These are phyloP conservation scores for Esox masquinongy DNA, from an alignment of 2,797 vertebrate species.

Conservation along the genomic window DNA sequence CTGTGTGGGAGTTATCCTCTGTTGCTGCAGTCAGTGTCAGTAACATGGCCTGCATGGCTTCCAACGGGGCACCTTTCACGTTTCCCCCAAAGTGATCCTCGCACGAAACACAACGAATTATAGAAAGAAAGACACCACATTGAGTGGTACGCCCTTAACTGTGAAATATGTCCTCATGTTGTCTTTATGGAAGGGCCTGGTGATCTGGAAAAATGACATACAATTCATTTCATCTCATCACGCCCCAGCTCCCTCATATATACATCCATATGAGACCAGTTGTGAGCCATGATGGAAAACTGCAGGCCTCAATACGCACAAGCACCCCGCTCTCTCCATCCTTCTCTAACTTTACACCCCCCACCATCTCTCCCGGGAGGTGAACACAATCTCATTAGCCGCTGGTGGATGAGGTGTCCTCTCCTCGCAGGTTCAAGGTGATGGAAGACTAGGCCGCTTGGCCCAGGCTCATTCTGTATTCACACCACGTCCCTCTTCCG, in stretches of 20 bases:
- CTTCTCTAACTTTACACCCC: conserved; percentile 51
- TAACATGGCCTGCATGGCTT: conserved; percentile 52
- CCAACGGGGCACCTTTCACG: conserved; percentile 60
- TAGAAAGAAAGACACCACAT: conserved; percentile 67
- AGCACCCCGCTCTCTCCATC: conserved; percentile 31
- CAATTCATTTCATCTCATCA: conserved; percentile 90
- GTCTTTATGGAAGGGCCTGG: conserved; percentile 65
- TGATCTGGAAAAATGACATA: conserved; percentile 85
- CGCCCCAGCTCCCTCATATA: conserved; percentile 81
- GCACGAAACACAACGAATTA: conserved; percentile 67
- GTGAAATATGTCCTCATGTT: conserved; percentile 80
- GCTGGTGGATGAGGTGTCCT: conserved; percentile 93
- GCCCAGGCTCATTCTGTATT: conserved; percentile 93
- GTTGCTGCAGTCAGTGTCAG: conserved; percentile 59
- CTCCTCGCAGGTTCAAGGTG: conserved; percentile 98
- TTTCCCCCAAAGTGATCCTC: conserved; percentile 50
- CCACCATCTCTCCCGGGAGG: conserved; percentile 82
- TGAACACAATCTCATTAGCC: conserved; percentile 97
- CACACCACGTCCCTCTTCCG: conserved; percentile 83
- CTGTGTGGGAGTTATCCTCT: conserved; percentile 38
- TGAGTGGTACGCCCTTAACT: conserved; percentile 79
- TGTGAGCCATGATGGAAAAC: conserved; percentile 60
- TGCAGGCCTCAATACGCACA: conserved; percentile 80
- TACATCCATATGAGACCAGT: conserved; percentile 78
- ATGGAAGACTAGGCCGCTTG: conserved; percentile 98